phyloP scores from a whole-genome alignment of 2,888 invertebrate genomes.

The Gastrophysa polygoni region DNA sequence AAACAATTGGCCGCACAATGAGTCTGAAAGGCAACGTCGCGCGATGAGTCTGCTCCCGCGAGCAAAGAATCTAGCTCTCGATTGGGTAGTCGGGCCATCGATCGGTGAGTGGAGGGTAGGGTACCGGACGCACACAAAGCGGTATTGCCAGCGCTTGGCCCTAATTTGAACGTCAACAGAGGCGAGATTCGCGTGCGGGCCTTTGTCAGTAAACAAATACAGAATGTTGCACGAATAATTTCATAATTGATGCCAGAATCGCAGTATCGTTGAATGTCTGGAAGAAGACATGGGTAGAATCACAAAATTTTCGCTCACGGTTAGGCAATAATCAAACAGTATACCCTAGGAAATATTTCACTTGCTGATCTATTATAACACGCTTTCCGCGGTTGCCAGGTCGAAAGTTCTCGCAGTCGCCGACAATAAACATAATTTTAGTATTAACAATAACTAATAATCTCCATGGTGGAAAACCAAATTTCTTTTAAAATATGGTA shows the following conservation, averaged over 20 bases:
- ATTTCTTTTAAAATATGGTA: slow-evolving; percentile 24
- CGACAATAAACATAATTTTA: slow-evolving; percentile 59
- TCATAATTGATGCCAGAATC: slow-evolving; percentile 37
- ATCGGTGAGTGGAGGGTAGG: slow-evolving; percentile 65
- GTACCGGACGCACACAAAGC: slow-evolving; percentile 62
- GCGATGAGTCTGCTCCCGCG: slow-evolving; percentile 62
- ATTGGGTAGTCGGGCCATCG: slow-evolving; percentile 70
- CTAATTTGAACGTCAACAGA: slow-evolving; percentile 55
- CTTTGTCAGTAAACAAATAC: slow-evolving; percentile 67
- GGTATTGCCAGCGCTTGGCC: slow-evolving; percentile 63
- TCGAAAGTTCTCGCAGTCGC: slow-evolving; percentile 59
- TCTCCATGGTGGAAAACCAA: slow-evolving; percentile 30
- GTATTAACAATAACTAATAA: slow-evolving; percentile 42
- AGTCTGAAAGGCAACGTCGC: slow-evolving; percentile 59
- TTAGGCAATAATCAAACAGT: slow-evolving; percentile 12
- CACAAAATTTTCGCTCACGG: background rate
- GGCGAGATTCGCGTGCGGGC: slow-evolving; percentile 55
- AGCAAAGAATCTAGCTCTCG: slow-evolving; percentile 59
- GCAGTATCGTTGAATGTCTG: slow-evolving; percentile 4
- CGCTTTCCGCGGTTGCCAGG: slow-evolving; percentile 58
- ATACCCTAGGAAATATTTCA: slow-evolving; percentile 29
- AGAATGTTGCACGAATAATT: slow-evolving; percentile 48
- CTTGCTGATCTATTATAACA: slow-evolving; percentile 53
- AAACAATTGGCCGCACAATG: slow-evolving; percentile 40
- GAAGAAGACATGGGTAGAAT: slow-evolving; percentile 8